Evolutionary conservation across 2,888 invertebrate species (phyloP).

Genomic region (Schrankia costaestrigalis): DNA sequence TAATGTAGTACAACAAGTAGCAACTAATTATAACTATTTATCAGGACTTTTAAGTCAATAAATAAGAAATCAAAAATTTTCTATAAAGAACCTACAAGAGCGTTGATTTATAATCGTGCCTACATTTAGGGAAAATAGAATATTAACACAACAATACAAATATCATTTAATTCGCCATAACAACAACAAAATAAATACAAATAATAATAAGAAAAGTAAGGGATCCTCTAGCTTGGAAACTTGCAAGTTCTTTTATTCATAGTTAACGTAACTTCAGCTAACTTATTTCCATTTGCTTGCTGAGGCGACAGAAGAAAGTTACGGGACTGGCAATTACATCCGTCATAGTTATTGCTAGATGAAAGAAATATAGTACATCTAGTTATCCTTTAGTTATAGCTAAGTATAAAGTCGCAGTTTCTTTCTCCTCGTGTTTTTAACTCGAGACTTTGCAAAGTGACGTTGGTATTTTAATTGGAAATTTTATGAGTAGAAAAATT

Average conservation of each 20-base stretch:
- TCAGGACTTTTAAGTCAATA: too few species aligned
- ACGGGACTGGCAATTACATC: slow-evolving; percentile 38
- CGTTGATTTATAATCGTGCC: too few species aligned
- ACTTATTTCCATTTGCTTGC: slow-evolving; percentile 46
- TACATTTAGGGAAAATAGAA: slow-evolving; percentile 7
- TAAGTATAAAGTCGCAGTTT: too few species aligned
- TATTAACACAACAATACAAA: slow-evolving; percentile 19
- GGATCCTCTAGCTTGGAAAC: slow-evolving; percentile 18
- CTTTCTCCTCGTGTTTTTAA: too few species aligned
- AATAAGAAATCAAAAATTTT: too few species aligned
- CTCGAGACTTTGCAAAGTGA: too few species aligned
- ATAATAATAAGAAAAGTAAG: slow-evolving; percentile 25
- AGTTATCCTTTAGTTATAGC: slow-evolving; percentile 6
- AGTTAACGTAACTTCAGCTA: slow-evolving; percentile 42
- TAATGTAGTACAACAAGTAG: too few species aligned
- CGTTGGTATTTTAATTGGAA: too few species aligned
- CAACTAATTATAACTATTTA: too few species aligned
- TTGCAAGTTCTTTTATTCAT: slow-evolving; percentile 41
- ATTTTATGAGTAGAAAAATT: too few species aligned
- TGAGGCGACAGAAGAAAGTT: slow-evolving; percentile 34
- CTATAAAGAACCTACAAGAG: too few species aligned
- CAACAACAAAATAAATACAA: slow-evolving; percentile 34
- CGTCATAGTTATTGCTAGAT: slow-evolving; percentile 26
- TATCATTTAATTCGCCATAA: slow-evolving; percentile 25
- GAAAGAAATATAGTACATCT: slow-evolving; percentile 8